These are phyloP conservation scores for Nycticebus coucang DNA, from an alignment of 2,113 vertebrate genomes.

Conservation along the genomic window DNA sequence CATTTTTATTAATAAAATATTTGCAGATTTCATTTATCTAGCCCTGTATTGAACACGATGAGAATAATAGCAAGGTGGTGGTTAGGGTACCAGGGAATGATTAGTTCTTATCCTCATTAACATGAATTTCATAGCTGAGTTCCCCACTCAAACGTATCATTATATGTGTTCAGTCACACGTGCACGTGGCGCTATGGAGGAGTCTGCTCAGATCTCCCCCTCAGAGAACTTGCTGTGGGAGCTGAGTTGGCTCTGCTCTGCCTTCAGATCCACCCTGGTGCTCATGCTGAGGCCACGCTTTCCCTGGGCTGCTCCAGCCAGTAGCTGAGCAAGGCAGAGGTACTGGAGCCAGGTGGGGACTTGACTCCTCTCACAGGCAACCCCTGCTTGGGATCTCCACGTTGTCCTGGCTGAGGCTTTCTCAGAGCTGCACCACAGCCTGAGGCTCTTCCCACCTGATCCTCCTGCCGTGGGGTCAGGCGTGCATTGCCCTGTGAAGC, in stretches of 20 bases:
- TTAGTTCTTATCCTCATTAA: neutral
- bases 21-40: neutral
- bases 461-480: neutral
- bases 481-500: neutral
- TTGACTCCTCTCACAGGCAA: neutral
- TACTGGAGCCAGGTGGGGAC: neutral
- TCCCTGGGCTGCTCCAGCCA: neutral
- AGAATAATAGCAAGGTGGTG: neutral
- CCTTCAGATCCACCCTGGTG: neutral
- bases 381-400: neutral
- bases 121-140: neutral
- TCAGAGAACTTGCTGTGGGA: neutral
- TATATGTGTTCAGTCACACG: neutral
- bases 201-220: neutral
- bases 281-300: neutral
- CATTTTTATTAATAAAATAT: constrained; percentile 22
- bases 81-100: neutral
- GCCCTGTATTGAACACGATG: neutral
- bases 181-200: neutral
- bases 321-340: neutral
- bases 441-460: neutral
- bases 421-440: neutral
- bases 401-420: neutral
- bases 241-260: neutral
- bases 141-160: neutral